A percentile compares a stretch with the other conserved stretches of the same genome.
Evolutionary conservation across 1,140 invertebrate species (phyloP).

Genomic region (Manduca sexta): DNA sequence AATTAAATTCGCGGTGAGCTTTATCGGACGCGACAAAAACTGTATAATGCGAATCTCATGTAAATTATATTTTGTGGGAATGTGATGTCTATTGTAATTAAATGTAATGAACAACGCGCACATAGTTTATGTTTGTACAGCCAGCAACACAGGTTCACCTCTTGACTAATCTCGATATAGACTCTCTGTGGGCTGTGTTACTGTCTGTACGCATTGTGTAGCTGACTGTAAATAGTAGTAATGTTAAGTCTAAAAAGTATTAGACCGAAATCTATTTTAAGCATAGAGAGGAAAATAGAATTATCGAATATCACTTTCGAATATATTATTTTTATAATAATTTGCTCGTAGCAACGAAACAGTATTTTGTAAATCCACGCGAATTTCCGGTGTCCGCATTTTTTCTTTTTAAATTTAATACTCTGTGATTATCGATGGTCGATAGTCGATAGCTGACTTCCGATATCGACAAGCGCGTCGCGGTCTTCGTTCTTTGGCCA

Average conservation of each 20-base stretch:
- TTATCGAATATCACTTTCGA: slow-evolving; percentile 26
- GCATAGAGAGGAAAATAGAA: slow-evolving; percentile 40
- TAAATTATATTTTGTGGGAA: slow-evolving; percentile 1
- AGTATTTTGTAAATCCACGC: slow-evolving; percentile 40
- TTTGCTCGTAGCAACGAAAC: slow-evolving; percentile 63
- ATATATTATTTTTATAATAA: slow-evolving; percentile 45
- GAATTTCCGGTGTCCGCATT: slow-evolving; percentile 1
- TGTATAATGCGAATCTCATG: slow-evolving; percentile 23
- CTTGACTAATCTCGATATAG: no score
- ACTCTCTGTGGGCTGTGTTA: no score
- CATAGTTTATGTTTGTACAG: slow-evolving; percentile 34
- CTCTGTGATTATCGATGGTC: background rate
- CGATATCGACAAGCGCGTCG: slow-evolving; percentile 1
- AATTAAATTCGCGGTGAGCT: no score
- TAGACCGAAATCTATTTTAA: slow-evolving; percentile 53
- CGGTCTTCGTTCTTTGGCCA: slow-evolving; percentile 13
- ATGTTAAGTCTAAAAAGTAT: slow-evolving; percentile 47
- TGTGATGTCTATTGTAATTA: slow-evolving; percentile 3
- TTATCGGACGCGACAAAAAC: no score
- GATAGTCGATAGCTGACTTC: background rate
- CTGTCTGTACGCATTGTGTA: slow-evolving; percentile 15
- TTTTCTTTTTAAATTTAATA: background rate
- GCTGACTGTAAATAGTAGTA: slow-evolving; percentile 49
- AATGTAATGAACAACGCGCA: slow-evolving; percentile 29
- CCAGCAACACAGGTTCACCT: no score